Base-by-base conservation (phyloP, 2,888 invertebrate species). In the Drepana falcataria region DNA sequence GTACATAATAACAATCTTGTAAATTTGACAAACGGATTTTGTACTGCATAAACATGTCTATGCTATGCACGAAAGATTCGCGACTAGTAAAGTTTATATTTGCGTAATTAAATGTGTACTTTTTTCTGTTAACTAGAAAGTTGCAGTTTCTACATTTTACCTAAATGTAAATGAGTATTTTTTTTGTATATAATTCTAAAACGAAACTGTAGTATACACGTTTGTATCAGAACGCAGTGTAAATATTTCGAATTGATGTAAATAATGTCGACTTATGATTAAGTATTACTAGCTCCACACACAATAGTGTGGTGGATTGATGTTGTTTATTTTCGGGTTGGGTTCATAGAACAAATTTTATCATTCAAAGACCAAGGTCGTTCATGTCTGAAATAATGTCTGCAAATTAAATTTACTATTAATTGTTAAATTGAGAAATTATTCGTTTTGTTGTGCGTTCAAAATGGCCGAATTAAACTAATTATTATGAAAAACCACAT, bases 171-270 rank as follows among this genome's bases (percentile, higher is more conserved):
- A 76, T 75, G 67, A 68, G 68, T 59, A 61, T 66, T 68, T 66
- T 65, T 64, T 70, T 71, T 85, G 83, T 83, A 85, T 68, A 84
- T 85, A 85, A 70, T 64, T 71, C 70, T 54, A 67, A 80, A 81
- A 82, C 81, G 80, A 81, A 79, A 81, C 54, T 60, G 70, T 82
- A 83, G 79, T 63, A 53, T 77, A 74, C 76, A 77, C 69, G 73
- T 79, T 83, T 80, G 84, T 84, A 85, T 85, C 86, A 84, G 64
- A 73, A 66, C 63, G 75, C 80, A 71, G 65, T 87, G 88, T 88
- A 89, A 77, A 88, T 87, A 88, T 79, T 85, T 83, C 78, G 66
- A 71, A 81, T 77, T 79, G 76, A 77, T 87, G 86, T 87, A 87
- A 73, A 87, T 86, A 83, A 73, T 75, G 75, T 68, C 66, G 69